Evolutionary conservation across 2,113 vertebrate genomes (phyloP), one percentile per base, ranked within the genome.

Genomic region (Sinosuthora webbiana): DNA sequence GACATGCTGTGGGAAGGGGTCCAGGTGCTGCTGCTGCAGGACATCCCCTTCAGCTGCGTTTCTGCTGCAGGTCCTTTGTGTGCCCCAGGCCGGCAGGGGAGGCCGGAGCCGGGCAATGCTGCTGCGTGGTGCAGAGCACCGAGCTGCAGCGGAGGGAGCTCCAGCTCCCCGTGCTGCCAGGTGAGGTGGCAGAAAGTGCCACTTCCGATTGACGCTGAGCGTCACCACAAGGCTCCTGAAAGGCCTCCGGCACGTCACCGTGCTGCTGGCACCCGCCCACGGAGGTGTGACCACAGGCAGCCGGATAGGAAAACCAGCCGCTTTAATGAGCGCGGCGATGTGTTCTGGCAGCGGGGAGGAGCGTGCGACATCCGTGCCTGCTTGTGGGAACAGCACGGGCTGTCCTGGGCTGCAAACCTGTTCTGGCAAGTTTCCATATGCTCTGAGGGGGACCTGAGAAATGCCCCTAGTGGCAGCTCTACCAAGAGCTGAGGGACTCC

Each of bases 11-110:
- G 67, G 31, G 52, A 41, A 44, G 33, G n/a, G 44, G 20, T 75
- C 16, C 31, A 8, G 35, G 39, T 1, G 1, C 70, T 18, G 27
- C 25, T 5, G 47, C 47, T 53, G 44, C 3, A 3, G 78, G n/a
- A 55, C 0, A 2, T n/a, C 22, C 16, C 25, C 25, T 35, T 30
- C 0, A 1, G 0, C 15, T 17, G 57, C 4, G 12, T 19, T 73
- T 41, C 35, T 77, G 69, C 49, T 31, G 74, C 78, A 21, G 57
- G 57, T 42, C 17, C 27, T 39, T 6, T 14, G 41, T 1, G 1
- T 3, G 6, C 16, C 65, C 21, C 1, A 1, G 63, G 64, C 35
- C 45, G 30, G 53, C 28, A 7, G 30, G 45, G 44, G 8, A 68
- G 37, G 60, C 55, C 47, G 0, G 14, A 44, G 42, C 35, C 10